A percentile compares a stretch with the other conserved stretches of the same genome.
These are phyloP conservation scores for Paguma larvata DNA, from an alignment of 2,797 vertebrate species.

Conservation along the genomic window DNA sequence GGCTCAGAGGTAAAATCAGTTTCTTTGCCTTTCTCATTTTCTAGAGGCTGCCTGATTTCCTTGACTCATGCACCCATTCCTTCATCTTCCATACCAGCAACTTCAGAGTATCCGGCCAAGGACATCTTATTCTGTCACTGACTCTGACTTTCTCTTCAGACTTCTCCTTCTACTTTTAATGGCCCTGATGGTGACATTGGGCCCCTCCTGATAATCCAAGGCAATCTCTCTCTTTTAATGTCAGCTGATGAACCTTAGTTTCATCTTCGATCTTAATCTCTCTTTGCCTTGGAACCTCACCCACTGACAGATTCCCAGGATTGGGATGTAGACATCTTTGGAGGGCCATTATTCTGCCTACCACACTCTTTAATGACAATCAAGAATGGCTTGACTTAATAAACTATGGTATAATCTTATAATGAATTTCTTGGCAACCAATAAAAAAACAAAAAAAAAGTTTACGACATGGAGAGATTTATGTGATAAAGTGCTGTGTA, in stretches of 20 bases:
- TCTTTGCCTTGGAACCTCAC: not conserved
- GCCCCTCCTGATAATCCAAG: not conserved
- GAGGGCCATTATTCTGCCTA: not conserved
- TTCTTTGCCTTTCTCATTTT: not conserved
- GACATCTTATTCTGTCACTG: not conserved
- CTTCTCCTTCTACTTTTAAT: not conserved
- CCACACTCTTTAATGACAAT: not conserved
- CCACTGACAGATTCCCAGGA: not conserved
- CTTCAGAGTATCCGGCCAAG: not conserved
- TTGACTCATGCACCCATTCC: not conserved
- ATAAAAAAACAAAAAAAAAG: not conserved
- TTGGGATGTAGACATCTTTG: not conserved
- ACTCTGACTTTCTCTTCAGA: not conserved
- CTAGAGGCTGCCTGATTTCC: not conserved
- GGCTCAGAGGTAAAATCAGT: not conserved
- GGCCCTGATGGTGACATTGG: not conserved
- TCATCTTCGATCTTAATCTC: not conserved
- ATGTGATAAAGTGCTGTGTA: not conserved
- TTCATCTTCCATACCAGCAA: not conserved
- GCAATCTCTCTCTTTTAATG: not conserved
- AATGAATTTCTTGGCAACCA: not conserved
- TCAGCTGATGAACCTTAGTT: not conserved
- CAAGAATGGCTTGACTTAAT: conserved; percentile 8
- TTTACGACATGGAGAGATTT: not conserved
- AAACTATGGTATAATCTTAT: not conserved